Percentiles rank a stretch among this genome's conserved stretches.
Conservation (phyloP, 2,888 invertebrate genomes). For the Hypolimnas misippus region DNA sequence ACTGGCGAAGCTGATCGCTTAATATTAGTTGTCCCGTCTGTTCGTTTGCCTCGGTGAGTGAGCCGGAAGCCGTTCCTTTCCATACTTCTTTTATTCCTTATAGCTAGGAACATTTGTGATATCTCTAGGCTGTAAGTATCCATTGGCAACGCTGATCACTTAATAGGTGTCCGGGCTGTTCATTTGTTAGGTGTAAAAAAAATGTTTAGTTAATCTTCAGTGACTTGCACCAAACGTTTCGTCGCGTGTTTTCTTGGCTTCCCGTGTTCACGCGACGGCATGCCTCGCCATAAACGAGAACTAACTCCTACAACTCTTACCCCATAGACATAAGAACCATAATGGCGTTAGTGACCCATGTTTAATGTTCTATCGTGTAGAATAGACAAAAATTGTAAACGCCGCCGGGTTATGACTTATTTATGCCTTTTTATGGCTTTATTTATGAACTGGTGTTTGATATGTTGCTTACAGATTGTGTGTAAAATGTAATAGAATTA, state of each 20-base stretch:
- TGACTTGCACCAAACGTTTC: conserved; percentile 44
- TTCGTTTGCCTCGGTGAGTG: too few species aligned
- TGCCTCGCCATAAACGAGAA: conserved; percentile 41
- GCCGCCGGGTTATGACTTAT: conserved; percentile 55
- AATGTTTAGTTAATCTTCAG: neutral
- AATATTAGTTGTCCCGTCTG: too few species aligned
- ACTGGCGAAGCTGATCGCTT: too few species aligned
- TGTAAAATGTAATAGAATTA: neutral
- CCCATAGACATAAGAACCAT: neutral
- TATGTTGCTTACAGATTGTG: conserved; percentile 1
- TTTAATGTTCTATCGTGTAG: conserved; percentile 17
- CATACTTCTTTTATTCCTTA: too few species aligned
- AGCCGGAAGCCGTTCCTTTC: too few species aligned
- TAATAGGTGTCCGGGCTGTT: too few species aligned
- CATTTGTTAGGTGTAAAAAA: neutral
- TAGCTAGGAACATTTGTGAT: too few species aligned
- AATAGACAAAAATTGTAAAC: conserved; percentile 48
- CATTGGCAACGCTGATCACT: too few species aligned
- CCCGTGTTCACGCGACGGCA: conserved; percentile 63
- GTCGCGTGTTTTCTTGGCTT: conserved; percentile 51
- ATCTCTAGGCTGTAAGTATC: too few species aligned
- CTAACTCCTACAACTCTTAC: conserved; percentile 8
- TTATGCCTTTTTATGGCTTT: conserved; percentile 46
- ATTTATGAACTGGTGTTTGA: conserved; percentile 29
- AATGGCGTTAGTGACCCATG: conserved; percentile 7